Base-by-base conservation (phyloP, 2,113 vertebrate species). In the Lynx canadensis region DNA sequence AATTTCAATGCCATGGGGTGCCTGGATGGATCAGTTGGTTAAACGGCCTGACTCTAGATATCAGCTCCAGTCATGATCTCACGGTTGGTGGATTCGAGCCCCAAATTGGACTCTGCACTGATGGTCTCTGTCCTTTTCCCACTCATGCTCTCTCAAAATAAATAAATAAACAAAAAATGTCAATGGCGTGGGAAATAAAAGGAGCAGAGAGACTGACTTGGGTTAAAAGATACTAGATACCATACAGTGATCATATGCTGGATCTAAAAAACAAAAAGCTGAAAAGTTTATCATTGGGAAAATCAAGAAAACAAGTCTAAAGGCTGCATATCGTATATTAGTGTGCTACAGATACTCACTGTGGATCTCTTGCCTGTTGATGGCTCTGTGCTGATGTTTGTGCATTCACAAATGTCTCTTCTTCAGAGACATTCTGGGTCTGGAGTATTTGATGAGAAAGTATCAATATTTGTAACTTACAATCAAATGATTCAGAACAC, bases 291-390 rank as follows among this genome's bases (percentile, higher is more conserved):
- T 25, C 31, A 0, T 19, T 52, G 18, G 21, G 3, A 78, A 76
- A 66, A 57, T 41, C 68, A 60, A 31, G 27, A 12, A 38, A 60
- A 57, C 0, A 25, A 38, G 16, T 41, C 23, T 65, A 81, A 55
- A 27, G 21, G 66, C 7, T 55, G 27, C 15, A 27, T 45, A 27
- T 21, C 1, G 0, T 29, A n/a, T 60, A 66, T 23, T 15, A 16
- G 41, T 27, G 38, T 12, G 27, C 9, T 11, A 4, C 9, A 0
- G 9, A 21, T 12, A 23, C 18, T 11, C 5, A 1, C 14, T 33
- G 76, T 45, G 45, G 7, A 12, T 14, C 14, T 85, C 23, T 57
- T 29, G 19, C 27, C 31, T 19, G n/a, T 11, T 1, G 4, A 50
- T 73, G 36, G 9, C 21, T 3, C 13, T 55, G 3, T 33, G 41